phyloP scores from a whole-genome alignment of 2,113 vertebrate genomes.

The Oreochromis tanganicae region DNA sequence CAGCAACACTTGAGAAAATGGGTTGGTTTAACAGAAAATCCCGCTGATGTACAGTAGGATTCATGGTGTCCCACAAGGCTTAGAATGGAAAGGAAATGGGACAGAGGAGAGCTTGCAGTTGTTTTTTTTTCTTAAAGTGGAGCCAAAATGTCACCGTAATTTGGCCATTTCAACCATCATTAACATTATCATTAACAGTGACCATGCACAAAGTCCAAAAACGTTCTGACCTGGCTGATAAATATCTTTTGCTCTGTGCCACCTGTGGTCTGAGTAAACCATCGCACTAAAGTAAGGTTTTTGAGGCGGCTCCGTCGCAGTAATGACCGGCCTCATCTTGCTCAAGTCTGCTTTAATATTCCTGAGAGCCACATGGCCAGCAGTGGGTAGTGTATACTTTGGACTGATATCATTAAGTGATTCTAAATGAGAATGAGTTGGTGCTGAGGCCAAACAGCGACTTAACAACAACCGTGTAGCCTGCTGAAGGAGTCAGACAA shows the following conservation, averaged over 20 bases:
- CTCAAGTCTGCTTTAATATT: constrained; percentile 12
- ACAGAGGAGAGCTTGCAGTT: not conserved
- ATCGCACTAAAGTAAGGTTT: not conserved
- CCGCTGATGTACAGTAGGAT: not conserved
- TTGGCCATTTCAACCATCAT: not conserved
- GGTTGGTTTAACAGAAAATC: not conserved
- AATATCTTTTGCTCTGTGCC: not conserved
- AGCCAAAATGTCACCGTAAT: constrained; percentile 22
- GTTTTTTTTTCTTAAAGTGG: not conserved
- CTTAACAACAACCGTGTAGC: not conserved
- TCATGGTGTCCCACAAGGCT: not conserved
- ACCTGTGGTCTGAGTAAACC: not conserved
- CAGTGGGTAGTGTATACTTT: constrained; percentile 32
- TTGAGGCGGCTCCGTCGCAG: not conserved
- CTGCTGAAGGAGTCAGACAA: not conserved
- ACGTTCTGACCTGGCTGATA: not conserved
- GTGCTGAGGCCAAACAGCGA: not conserved
- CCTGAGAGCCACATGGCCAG: constrained; percentile 1
- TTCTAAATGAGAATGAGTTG: constrained; percentile 7
- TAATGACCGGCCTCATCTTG: not conserved
- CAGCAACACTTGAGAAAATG: not conserved
- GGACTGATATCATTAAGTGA: constrained; percentile 34
- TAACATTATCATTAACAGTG: constrained; percentile 19
- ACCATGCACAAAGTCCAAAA: not conserved
- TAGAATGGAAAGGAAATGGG: not conserved